Percentiles rank a stretch among this genome's conserved stretches.
These are phyloP conservation scores for Spea bombifrons DNA, from an alignment of 2,113 vertebrate species.

Conservation along the genomic window DNA sequence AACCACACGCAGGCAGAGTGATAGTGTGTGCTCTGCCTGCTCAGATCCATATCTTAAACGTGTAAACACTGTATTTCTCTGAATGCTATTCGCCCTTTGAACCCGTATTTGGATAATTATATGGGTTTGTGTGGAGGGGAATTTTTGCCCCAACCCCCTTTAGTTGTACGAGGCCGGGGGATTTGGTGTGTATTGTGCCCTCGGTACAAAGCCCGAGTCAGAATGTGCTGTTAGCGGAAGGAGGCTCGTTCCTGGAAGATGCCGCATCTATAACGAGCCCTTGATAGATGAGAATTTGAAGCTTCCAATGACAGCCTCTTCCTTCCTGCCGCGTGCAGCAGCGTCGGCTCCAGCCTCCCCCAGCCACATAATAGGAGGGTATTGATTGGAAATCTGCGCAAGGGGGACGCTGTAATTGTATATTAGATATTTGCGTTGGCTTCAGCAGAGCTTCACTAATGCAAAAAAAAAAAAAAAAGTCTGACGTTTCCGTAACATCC, in stretches of 20 bases:
- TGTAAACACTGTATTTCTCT: too few species aligned
- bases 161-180: background rate
- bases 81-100: too few species aligned
- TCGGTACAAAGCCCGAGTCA: slow-evolving; percentile 17
- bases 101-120: too few species aligned
- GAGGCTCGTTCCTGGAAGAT: slow-evolving; percentile 37
- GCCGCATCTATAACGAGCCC: slow-evolving; percentile 62
- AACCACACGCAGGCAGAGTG: too few species aligned
- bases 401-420: slow-evolving; percentile 75
- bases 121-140: too few species aligned
- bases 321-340: slow-evolving; percentile 77
- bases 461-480: slow-evolving; percentile 48
- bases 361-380: slow-evolving; percentile 76
- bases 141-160: too few species aligned
- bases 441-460: slow-evolving; percentile 58
- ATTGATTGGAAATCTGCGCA: slow-evolving; percentile 86
- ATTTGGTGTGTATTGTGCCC: background rate
- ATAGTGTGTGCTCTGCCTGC: too few species aligned
- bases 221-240: background rate
- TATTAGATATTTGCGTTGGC: slow-evolving; percentile 69
- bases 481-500: slow-evolving; percentile 58
- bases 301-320: slow-evolving; percentile 76
- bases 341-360: slow-evolving; percentile 71
- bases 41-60: too few species aligned
- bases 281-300: slow-evolving; percentile 66